A percentile compares a stretch with the other conserved stretches of the same genome.
Evolutionary conservation across 1,140 invertebrate genomes (phyloP).

Genomic region (Sweltsa coloradensis): DNA sequence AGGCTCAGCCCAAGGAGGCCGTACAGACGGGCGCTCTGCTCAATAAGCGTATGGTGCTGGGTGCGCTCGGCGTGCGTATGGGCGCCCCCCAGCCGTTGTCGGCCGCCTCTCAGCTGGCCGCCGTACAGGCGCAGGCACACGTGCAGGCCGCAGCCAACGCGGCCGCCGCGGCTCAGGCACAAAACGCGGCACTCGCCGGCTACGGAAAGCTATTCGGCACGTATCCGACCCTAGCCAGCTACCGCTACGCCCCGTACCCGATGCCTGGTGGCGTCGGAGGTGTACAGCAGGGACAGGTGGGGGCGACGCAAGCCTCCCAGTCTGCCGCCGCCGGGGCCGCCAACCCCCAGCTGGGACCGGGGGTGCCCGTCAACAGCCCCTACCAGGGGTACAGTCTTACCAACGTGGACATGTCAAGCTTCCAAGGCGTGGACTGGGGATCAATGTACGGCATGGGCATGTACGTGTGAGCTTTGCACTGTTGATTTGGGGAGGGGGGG

Average conservation of each 20-base stretch:
- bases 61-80: conserved; percentile 49
- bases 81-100: conserved; percentile 37
- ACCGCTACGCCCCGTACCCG: conserved; percentile 59
- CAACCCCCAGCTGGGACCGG: conserved; percentile 39
- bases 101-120: conserved; percentile 36
- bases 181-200: conserved; percentile 33
- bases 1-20: conserved; percentile 83
- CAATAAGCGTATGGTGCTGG: conserved; percentile 53
- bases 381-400: conserved; percentile 68
- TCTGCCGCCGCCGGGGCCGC: conserved; percentile 35
- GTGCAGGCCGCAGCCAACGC: conserved; percentile 44
- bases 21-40: conserved; percentile 61
- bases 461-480: conserved; percentile 80
- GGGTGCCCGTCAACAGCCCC: conserved; percentile 48
- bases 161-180: conserved; percentile 29
- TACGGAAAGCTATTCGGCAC: conserved; percentile 58
- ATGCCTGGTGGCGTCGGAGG: conserved; percentile 43
- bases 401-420: conserved; percentile 81
- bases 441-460: conserved; percentile 83
- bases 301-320: conserved; percentile 25
- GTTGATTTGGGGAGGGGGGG: no score
- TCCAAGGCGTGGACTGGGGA: conserved; percentile 80
- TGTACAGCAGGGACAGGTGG: conserved; percentile 35
- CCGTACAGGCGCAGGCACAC: conserved; percentile 41
- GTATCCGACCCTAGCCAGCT: conserved; percentile 49